phyloP scores from a whole-genome alignment of 2,113 vertebrate genomes.

The Callipepla californica region DNA sequence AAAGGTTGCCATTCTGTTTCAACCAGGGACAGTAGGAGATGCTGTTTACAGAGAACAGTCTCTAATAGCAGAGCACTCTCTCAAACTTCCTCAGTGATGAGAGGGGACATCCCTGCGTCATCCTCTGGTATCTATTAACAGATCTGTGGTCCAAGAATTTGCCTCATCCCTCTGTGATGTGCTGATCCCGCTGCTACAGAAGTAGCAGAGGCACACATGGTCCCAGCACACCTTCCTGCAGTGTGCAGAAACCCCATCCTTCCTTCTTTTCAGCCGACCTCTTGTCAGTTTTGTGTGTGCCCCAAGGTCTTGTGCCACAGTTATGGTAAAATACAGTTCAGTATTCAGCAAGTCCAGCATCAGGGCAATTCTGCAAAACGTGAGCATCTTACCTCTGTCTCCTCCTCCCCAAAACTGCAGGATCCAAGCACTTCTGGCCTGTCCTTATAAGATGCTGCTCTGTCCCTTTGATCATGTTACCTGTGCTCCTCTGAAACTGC shows the following conservation, averaged over 20 bases:
- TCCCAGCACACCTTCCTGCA: not conserved
- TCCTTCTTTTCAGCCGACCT: not conserved
- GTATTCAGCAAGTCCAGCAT: not conserved
- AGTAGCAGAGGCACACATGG: not conserved
- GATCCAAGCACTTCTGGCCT: not conserved
- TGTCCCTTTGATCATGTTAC: not conserved
- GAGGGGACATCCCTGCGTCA: not conserved
- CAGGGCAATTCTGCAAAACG: not conserved
- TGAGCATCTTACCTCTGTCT: not conserved
- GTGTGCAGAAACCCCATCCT: accelerated
- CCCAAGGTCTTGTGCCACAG: not conserved
- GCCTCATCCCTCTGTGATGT: not conserved
- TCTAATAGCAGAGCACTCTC: not conserved
- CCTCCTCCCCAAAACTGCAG: not conserved
- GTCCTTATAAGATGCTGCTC: not conserved
- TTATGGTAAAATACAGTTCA: not conserved
- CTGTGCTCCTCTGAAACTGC: not conserved
- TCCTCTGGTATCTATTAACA: not conserved
- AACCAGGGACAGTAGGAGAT: not conserved
- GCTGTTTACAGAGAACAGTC: not conserved
- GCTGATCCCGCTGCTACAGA: not conserved
- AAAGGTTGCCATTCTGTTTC: not conserved
- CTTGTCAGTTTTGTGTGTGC: not conserved
- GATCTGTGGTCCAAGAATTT: not conserved
- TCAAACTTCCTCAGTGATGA: not conserved